Evolutionary conservation across 2,888 invertebrate species (phyloP).

Genomic region (Yponomeuta sedellus): DNA sequence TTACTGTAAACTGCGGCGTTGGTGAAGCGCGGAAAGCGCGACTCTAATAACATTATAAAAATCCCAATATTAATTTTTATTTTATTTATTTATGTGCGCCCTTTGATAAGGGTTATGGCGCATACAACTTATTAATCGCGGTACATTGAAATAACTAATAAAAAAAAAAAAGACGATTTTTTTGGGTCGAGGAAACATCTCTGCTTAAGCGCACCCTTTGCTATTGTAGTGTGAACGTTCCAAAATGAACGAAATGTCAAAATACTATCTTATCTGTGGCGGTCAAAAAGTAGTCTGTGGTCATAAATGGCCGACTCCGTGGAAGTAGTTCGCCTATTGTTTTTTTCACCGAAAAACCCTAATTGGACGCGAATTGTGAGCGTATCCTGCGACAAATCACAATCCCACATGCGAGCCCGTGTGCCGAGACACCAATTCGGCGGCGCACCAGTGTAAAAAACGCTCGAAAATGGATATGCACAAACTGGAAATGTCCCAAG

Average conservation of each 20-base stretch:
- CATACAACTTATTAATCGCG: too few species aligned
- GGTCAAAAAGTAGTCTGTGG: not conserved
- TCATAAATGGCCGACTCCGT: not conserved
- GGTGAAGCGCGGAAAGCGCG: too few species aligned
- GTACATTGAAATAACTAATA: too few species aligned
- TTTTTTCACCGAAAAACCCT: not conserved
- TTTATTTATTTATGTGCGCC: too few species aligned
- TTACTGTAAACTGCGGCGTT: too few species aligned
- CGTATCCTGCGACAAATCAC: not conserved
- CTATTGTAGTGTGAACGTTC: not conserved
- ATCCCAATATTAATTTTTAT: too few species aligned
- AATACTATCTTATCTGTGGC: not conserved
- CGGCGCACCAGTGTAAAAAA: not conserved
- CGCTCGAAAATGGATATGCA: not conserved
- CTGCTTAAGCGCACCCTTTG: too few species aligned
- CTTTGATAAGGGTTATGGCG: too few species aligned
- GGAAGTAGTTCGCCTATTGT: not conserved
- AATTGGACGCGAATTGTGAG: not conserved
- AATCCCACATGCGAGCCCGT: not conserved
- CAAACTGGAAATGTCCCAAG: conserved; percentile 6
- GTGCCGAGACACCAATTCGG: not conserved
- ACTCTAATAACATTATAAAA: too few species aligned
- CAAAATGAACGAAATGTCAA: not conserved
- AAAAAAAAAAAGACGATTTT: too few species aligned
- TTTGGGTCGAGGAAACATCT: too few species aligned